Percentiles rank a stretch among this genome's conserved stretches.
phyloP scores from a whole-genome alignment of 2,113 vertebrate species.

The Pedetes capensis region DNA sequence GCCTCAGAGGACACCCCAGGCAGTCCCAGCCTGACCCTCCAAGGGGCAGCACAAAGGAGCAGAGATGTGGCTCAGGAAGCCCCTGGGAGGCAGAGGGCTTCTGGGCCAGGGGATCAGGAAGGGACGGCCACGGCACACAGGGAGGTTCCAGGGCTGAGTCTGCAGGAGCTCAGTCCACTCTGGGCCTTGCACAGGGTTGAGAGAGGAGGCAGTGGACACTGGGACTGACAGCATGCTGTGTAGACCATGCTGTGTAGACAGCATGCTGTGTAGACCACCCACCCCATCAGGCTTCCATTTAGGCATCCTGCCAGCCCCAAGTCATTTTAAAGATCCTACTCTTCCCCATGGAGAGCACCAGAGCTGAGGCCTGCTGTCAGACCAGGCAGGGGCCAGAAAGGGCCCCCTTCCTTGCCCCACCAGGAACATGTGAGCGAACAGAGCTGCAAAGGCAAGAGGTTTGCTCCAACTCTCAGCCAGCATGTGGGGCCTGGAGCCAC shows the following conservation, averaged over 20 bases:
- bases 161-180: neutral
- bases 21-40: neutral
- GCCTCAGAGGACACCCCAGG: too few relatives aligned
- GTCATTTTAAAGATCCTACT: neutral
- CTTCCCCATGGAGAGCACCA: neutral
- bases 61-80: neutral
- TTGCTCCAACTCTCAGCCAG: neutral
- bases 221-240: neutral
- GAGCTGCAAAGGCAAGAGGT: too few relatives aligned
- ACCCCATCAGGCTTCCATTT: too few relatives aligned
- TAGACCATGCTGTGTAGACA: too few relatives aligned
- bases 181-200: neutral
- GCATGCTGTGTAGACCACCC: too few relatives aligned
- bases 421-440: too few relatives aligned
- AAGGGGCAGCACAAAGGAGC: neutral
- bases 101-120: neutral
- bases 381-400: neutral
- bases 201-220: neutral
- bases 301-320: neutral
- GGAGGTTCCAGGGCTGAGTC: neutral
- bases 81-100: accelerated
- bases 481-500: accelerated
- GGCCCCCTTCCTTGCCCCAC: too few relatives aligned
- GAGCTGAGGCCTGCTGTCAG: neutral
- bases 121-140: accelerated